Evolutionary conservation across 2,797 vertebrate genomes (phyloP).

Genomic region (Podarcis siculus): DNA sequence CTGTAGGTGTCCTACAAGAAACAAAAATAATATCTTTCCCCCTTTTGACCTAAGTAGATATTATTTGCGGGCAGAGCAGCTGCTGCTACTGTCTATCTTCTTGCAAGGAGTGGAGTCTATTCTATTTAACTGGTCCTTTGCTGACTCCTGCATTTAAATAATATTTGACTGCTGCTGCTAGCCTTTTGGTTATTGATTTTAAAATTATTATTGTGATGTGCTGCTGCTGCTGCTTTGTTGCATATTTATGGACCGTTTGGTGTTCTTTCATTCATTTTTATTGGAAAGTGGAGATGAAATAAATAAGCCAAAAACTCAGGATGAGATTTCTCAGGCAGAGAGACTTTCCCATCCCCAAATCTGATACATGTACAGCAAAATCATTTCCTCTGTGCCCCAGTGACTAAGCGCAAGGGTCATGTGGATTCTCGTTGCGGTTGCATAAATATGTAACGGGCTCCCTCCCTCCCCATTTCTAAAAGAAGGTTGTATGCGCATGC

Average conservation of each 20-base stretch:
- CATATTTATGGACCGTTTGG: neutral
- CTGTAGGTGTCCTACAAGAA: too few species aligned
- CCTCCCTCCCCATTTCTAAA: neutral
- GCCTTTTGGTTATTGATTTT: neutral
- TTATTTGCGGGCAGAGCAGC: too few species aligned
- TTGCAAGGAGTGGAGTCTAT: neutral
- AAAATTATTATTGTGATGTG: neutral
- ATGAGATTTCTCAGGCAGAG: neutral
- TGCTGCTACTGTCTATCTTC: too few species aligned
- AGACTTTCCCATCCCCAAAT: neutral
- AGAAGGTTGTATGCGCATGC: neutral
- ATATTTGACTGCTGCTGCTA: neutral
- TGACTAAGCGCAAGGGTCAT: neutral
- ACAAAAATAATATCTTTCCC: too few species aligned
- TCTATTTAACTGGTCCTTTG: neutral
- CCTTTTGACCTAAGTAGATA: too few species aligned
- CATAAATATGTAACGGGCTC: neutral
- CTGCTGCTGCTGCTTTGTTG: neutral
- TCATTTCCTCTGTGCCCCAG: neutral
- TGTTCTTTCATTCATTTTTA: neutral
- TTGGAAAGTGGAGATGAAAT: neutral
- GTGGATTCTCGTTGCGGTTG: neutral
- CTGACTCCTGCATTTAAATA: neutral
- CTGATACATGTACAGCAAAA: neutral
- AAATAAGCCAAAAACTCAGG: neutral